phyloP scores from a whole-genome alignment of 2,888 invertebrate genomes.

The Erpobdella octoculata region DNA sequence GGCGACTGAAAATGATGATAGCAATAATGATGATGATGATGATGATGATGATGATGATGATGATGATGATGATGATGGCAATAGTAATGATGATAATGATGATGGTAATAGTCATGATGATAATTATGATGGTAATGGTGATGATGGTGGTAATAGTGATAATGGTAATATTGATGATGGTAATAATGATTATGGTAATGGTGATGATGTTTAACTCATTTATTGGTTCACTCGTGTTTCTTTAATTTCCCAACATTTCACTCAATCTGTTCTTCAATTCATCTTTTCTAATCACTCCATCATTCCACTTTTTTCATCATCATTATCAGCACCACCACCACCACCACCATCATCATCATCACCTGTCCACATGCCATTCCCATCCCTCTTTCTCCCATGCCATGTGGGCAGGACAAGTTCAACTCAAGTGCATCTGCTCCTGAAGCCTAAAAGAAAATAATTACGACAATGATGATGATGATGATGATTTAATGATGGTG shows the following conservation, averaged over 20 bases:
- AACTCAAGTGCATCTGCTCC: constrained; percentile 91
- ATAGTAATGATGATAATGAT: neutral
- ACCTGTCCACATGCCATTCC: constrained; percentile 92
- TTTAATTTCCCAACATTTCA: too few relatives aligned
- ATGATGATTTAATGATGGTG: too few relatives aligned
- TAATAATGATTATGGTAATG: too few relatives aligned
- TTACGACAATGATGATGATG: neutral
- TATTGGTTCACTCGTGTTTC: too few relatives aligned
- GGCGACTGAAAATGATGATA: neutral
- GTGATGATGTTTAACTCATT: too few relatives aligned
- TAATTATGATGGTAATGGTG: neutral
- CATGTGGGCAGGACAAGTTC: constrained; percentile 94
- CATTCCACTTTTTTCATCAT: too few relatives aligned
- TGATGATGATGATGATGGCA: neutral
- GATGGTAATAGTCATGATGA: neutral
- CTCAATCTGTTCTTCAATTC: too few relatives aligned
- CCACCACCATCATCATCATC: neutral
- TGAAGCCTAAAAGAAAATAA: constrained; percentile 53
- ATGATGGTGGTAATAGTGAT: neutral
- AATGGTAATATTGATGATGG: too few relatives aligned
- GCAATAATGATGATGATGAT: neutral
- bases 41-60: neutral
- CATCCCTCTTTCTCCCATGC: constrained; percentile 97
- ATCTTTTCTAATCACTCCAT: too few relatives aligned
- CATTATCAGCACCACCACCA: too few relatives aligned